phyloP scores from a whole-genome alignment of 2,888 invertebrate species.

The Zonitis immaculata region DNA sequence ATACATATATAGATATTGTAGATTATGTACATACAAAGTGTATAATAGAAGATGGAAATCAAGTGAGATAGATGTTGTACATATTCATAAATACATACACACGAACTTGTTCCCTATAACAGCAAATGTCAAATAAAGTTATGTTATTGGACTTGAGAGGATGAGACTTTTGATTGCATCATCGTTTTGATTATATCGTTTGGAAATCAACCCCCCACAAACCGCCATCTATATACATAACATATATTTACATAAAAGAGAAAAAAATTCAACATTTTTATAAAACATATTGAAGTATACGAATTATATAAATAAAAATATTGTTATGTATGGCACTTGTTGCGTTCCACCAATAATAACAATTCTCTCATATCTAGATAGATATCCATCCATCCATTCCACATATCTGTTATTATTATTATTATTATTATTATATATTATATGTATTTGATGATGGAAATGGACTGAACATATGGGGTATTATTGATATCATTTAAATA shows the following conservation, averaged over 20 bases:
- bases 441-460: slow-evolving; percentile 36
- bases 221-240: neutral
- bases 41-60: neutral
- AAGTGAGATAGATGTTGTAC: neutral
- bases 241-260: too few relatives aligned
- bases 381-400: slow-evolving; percentile 19
- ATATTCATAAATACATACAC: neutral
- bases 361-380: slow-evolving; percentile 8
- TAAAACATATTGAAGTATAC: too few relatives aligned
- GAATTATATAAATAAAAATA: too few relatives aligned
- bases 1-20: slow-evolving; percentile 8
- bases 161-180: slow-evolving; percentile 16
- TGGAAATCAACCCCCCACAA: neutral
- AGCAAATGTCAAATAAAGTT: slow-evolving; percentile 21
- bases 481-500: slow-evolving; percentile 35
- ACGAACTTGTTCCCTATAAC: slow-evolving; percentile 12
- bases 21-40: neutral
- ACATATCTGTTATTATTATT: too few relatives aligned
- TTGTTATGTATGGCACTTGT: slow-evolving; percentile 32
- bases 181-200: slow-evolving; percentile 6
- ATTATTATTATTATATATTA: too few relatives aligned
- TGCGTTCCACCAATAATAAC: slow-evolving; percentile 21
- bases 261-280: too few relatives aligned
- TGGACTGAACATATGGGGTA: slow-evolving; percentile 39
- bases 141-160: slow-evolving; percentile 17